Evolutionary conservation across 2,888 invertebrate genomes (phyloP), one percentile per base, ranked within the genome.

Genomic region (Drosophila greeni): DNA sequence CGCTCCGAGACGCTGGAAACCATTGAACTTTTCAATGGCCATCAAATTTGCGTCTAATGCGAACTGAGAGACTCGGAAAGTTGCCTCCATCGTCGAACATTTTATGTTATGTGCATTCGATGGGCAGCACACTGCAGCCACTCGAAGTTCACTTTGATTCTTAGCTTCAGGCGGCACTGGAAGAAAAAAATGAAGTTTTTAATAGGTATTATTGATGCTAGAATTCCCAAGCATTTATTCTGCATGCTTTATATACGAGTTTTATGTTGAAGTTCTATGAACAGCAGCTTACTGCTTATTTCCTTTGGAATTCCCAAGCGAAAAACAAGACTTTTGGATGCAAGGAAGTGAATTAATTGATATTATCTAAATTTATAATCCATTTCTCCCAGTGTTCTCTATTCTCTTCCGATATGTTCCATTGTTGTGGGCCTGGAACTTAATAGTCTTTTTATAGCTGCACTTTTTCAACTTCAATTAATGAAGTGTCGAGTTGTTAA

Each of bases 401-500:
- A 31, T 39, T 31, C 31, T 20, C 23, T n/a, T 45, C 23, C 43
- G 36, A 59, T 59, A 31, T 26, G 29, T 20, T 36, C 43, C 23
- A 60, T 59, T 59, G 61, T 60, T 60, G 45, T 45, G 61, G 59
- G 45, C 61, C 49, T 65, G 61, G 51, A 73, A 80, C 81, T 84
- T 83, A 81, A 85, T 81, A 66, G 84, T 83, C 85, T 81, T 84
- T 81, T 81, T 85, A 81, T 81, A 81, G 85, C 84, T 77, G 75
- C 78, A 74, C 68, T 82, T 82, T 79, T 79, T 79, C 78, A 84
- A 79, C 80, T 83, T 70, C 85, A 81, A 75, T 85, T 81, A 85
- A 85, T 81, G 81, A 81, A 85, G 81, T 81, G 81, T 77, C 81
- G 81, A 81, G 81, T 83, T 81, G 84, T 81, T 85, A 85, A 85